Base-by-base conservation (phyloP, 2,797 vertebrate genomes). In the Epinephelus malabaricus region DNA sequence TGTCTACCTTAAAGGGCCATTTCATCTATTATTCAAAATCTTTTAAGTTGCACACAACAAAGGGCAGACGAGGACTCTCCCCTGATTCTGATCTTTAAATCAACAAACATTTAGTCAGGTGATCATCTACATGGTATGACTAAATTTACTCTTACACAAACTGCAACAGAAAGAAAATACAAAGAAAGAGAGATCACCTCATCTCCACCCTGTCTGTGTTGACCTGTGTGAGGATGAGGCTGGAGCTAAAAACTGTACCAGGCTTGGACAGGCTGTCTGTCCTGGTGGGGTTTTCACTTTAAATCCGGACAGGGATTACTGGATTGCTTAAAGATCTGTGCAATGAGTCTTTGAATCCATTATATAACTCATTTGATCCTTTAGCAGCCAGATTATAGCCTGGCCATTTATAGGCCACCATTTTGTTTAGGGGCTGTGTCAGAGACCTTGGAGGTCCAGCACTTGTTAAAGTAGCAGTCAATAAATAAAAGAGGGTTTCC, bases 271-370 rank as follows among this genome's bases (percentile, higher is more conserved):
- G 56, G 30, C 56, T 78, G 66, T 86, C 79, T 84, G 27, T 85
- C 68, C 78, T 34, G 65, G 59, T 83, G 46, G 38, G 67, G 71
- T 67, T 88, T 90, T 89, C 34, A 30, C 51, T 76, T 83, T 93
- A 89, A 94, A 92, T 92, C 85, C 76, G 72, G 81, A 92, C 83
- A 79, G 76, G 81, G 89, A 94, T 95, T 92, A 94, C 70, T 63
- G 51, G 78, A 82, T 83, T 73, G 78, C 72, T 88, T 89, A 83
- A 87, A 88, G 78, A 90, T 89, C 72, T 79, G 67, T 82, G 64
- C 75, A 69, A 76, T 72, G 78, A 77, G 49, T 79, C 79, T 88
- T 60, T 86, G 69, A 85, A 68, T 73, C 73, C 79, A 90, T 95
- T 94, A 92, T 84, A 78, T 92, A 94, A 94, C 55, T 73, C 21